These are phyloP conservation scores for Herpailurus yagouaroundi DNA, from an alignment of 2,113 vertebrate genomes.

Conservation along the genomic window DNA sequence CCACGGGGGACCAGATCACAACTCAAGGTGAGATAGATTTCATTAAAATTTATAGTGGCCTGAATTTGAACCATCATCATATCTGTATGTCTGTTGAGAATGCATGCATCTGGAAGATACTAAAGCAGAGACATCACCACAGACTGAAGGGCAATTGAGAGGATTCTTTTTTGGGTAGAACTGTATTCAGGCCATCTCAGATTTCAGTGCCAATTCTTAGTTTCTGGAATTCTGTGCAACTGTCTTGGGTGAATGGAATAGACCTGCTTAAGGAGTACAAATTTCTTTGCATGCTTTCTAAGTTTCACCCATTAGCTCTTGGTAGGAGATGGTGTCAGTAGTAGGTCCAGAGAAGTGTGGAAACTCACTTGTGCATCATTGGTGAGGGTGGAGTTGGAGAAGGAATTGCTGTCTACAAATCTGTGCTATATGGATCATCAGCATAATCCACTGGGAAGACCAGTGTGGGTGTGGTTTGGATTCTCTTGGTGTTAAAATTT, in stretches of 20 bases:
- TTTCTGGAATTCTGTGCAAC: background rate
- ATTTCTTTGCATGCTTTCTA: background rate
- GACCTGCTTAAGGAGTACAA: background rate
- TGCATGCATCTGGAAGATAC: background rate
- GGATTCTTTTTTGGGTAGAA: background rate
- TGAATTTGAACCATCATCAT: background rate
- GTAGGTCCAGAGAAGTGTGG: background rate
- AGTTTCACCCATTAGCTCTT: background rate
- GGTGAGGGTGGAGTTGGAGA: background rate
- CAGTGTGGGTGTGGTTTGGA: background rate
- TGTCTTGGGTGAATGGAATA: background rate
- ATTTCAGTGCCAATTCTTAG: background rate
- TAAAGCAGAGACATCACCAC: background rate
- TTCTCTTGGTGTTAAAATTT: background rate
- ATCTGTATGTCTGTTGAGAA: background rate
- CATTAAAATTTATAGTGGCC: background rate
- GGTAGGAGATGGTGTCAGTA: background rate
- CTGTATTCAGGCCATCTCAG: background rate
- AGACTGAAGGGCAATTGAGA: background rate
- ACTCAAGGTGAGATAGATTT: background rate
- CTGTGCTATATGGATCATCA: background rate
- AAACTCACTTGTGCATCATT: background rate
- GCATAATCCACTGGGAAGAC: background rate
- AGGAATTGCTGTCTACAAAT: background rate
- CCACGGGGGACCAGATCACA: background rate